Base-by-base conservation (phyloP, 2,888 invertebrate species). In the Epistrophella euchroma region DNA sequence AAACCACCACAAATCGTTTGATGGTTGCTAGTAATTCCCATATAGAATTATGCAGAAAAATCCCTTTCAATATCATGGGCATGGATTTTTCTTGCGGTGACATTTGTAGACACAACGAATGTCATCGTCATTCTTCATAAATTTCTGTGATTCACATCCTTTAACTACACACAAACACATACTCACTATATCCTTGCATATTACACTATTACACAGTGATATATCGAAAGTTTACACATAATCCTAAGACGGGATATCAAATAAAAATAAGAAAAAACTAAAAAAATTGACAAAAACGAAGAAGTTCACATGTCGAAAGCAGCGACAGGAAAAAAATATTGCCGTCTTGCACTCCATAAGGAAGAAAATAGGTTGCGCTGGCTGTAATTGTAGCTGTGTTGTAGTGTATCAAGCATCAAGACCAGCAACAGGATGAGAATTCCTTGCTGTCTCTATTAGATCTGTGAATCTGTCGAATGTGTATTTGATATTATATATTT, bases 91-190 rank as follows among this genome's bases (percentile, higher is more conserved):
- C 86, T 82, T 86, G 82, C 74, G 86, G 86, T 86, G 86, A 86
- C 86, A 82, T 86, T 86, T 86, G 86, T 86, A 86, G 86, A 86
- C 78, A 82, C 86, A 86, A 71, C 82, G 71, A 82, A 77, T 86
- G 82, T 73, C 86, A 86, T 74, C 66, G 86, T 82, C 74, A 78
- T 78, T 82, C 82, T 86, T 82, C 82, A 82, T 78, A 77, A 86
- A 74, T 37, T 37, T 82, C 81, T 68, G 19, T 73, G 76, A 77
- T 56, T 73, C 84, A 60, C 52, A 68, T 50, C 37, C 50, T 52
- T 37, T 37, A 52, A 52, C 58, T 37, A 28, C 15, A 56, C 28
- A 45, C 47, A 45, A 28, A 56, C 32, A 37, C 35, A 35, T 13
- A 22, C 11, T 37, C 32, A 11, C n/a, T 40, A 10, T 64, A 37